Conservation (phyloP, 2,888 invertebrate species). For the Chloromyia formosa region DNA sequence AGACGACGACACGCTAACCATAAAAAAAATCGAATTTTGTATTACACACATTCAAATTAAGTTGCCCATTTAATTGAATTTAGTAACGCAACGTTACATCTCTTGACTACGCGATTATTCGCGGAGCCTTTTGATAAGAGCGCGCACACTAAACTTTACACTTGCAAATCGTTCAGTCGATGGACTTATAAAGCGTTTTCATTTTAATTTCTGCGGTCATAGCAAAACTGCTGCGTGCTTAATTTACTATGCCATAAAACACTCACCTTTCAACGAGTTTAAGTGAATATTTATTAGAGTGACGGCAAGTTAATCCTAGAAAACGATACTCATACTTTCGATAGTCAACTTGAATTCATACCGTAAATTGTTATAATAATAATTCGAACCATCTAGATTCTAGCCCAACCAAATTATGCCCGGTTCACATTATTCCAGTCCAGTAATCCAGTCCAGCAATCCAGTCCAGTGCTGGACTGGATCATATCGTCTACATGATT, state of each 20-base stretch:
- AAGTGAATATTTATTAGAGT: background rate
- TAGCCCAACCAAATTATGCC: too few relatives aligned
- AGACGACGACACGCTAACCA: too few relatives aligned
- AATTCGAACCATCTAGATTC: too few relatives aligned
- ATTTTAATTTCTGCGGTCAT: constrained; percentile 11
- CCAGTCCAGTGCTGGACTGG: too few relatives aligned
- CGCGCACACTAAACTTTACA: background rate
- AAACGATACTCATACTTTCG: background rate
- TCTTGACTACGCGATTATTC: background rate
- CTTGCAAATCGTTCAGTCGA: background rate
- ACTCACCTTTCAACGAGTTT: constrained; percentile 13
- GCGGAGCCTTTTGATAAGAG: background rate
- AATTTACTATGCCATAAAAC: constrained; percentile 27
- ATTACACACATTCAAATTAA: too few relatives aligned
- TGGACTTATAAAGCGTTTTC: constrained; percentile 19
- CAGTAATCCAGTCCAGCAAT: too few relatives aligned
- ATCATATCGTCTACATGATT: too few relatives aligned
- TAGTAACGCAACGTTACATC: constrained; percentile 4
- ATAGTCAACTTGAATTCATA: too few relatives aligned
- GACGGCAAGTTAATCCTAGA: background rate
- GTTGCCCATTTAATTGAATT: background rate
- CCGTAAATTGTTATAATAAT: too few relatives aligned
- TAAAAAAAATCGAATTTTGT: too few relatives aligned
- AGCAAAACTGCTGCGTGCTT: constrained; percentile 17
- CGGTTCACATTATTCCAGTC: too few relatives aligned